Conservation (phyloP, 2,113 vertebrate species). For the Bubo bubo region DNA sequence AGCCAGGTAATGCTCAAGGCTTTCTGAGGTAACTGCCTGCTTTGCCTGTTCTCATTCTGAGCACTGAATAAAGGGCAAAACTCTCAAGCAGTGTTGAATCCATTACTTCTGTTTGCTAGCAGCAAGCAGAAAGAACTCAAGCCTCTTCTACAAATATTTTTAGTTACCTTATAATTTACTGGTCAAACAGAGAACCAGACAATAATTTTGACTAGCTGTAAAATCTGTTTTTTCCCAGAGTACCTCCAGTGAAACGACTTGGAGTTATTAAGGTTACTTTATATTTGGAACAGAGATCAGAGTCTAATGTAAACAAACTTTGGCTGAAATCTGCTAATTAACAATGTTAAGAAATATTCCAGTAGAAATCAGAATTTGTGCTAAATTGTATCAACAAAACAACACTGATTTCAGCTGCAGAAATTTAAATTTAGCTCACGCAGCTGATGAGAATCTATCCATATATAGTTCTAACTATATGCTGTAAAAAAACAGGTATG, state of each 20-base stretch:
- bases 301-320: not conserved
- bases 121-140: not conserved
- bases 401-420: not conserved
- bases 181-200: not conserved
- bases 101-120: not conserved
- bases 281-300: not conserved
- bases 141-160: not conserved
- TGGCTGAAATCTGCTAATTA: not conserved
- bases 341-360: not conserved
- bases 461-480: not conserved
- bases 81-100: not conserved
- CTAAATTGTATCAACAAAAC: not conserved
- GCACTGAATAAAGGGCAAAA: not conserved
- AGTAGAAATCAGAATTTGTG: not conserved
- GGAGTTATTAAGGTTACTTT: not conserved
- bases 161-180: not conserved
- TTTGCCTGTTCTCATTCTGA: not conserved
- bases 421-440: not conserved
- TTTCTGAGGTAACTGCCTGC: not conserved
- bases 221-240: not conserved
- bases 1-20: not conserved
- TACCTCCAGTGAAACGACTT: not conserved
- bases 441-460: not conserved
- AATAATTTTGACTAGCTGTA: not conserved
- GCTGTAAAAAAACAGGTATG: not conserved